A percentile compares a stretch with the other conserved stretches of the same genome.
Conservation (phyloP, 1,140 invertebrate species). For the Hylyphantes graminicola region DNA sequence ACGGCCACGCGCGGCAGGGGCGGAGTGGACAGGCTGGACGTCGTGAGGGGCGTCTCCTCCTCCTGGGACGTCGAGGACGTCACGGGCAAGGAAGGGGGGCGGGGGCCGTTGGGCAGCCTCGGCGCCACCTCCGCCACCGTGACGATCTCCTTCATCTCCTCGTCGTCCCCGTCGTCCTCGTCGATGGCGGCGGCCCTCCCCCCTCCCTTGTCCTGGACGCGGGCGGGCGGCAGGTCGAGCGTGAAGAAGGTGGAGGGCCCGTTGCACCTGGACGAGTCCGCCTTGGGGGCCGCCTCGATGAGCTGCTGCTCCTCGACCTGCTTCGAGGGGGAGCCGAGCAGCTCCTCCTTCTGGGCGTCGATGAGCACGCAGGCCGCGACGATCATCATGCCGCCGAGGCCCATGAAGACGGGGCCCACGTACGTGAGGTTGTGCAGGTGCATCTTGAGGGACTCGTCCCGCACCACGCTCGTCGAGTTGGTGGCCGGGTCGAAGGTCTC, state of each 20-base stretch:
- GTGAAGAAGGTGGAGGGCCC: slow-evolving; percentile 32
- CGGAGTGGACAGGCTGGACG: slow-evolving; percentile 34
- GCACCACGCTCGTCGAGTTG: slow-evolving; percentile 76
- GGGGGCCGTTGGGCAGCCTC: slow-evolving; percentile 28
- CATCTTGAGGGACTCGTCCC: slow-evolving; percentile 45
- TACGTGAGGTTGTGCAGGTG: slow-evolving; percentile 91
- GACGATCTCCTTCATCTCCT: slow-evolving; percentile 16
- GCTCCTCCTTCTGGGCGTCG: slow-evolving; percentile 71
- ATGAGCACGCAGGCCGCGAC: slow-evolving; percentile 95
- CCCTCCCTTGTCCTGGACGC: slow-evolving; percentile 43
- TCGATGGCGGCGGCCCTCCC: slow-evolving; percentile 20
- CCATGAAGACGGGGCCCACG: slow-evolving; percentile 92
- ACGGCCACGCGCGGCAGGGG: slow-evolving; percentile 27
- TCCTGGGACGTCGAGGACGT: slow-evolving; percentile 11
- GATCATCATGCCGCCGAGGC: slow-evolving; percentile 91
- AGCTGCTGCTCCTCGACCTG: slow-evolving; percentile 49
- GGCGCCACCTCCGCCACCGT: slow-evolving; percentile 53
- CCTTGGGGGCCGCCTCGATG: slow-evolving; percentile 6
- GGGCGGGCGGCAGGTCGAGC: slow-evolving; percentile 26
- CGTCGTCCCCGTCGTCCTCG: slow-evolving; percentile 34
- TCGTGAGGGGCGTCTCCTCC: slow-evolving; percentile 23
- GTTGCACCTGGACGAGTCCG: slow-evolving; percentile 2
- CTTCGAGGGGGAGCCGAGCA: slow-evolving; percentile 8
- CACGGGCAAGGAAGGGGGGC: slow-evolving; percentile 32
- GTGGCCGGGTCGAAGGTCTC: slow-evolving; percentile 81